Conservation (phyloP, 2,888 invertebrate genomes). For the Mimas tiliae region DNA sequence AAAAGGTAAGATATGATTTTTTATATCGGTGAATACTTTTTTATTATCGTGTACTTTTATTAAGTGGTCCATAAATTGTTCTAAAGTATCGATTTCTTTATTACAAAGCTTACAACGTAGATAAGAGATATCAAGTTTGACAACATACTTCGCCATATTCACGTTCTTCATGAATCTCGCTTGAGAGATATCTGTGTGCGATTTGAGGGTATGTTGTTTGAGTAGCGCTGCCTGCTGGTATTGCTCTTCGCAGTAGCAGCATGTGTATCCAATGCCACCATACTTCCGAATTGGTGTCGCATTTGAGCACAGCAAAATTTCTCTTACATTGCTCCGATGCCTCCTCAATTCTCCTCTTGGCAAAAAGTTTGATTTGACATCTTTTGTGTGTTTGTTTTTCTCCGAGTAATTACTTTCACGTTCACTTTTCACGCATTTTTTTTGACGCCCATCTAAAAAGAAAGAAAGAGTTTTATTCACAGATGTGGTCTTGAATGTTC, state of each 20-base stretch:
- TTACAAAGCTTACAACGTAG: conserved; percentile 38
- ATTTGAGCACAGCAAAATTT: conserved; percentile 53
- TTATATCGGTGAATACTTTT: conserved; percentile 43
- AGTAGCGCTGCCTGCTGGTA: conserved; percentile 48
- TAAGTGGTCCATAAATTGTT: conserved; percentile 41
- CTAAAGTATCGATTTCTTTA: conserved; percentile 37
- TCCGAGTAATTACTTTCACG: not conserved
- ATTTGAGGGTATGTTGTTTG: conserved; percentile 51
- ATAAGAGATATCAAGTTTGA: conserved; percentile 59
- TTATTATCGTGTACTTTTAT: conserved; percentile 38
- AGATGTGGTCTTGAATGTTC: too few species aligned
- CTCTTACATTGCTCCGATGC: conserved; percentile 52
- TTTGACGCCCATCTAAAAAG: conserved; percentile 33
- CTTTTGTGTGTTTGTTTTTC: not conserved
- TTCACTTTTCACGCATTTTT: not conserved
- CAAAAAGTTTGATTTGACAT: conserved; percentile 32
- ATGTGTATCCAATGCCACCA: conserved; percentile 54
- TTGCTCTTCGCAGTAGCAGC: conserved; percentile 52
- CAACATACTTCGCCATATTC: conserved; percentile 50
- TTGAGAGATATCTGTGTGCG: conserved; percentile 43
- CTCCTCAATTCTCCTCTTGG: conserved; percentile 47
- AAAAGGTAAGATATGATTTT: conserved; percentile 56
- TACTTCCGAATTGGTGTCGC: conserved; percentile 59
- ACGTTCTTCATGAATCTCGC: conserved; percentile 49
- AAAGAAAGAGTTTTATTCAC: conserved; percentile 29